Evolutionary conservation across 1,140 invertebrate species (phyloP).

Genomic region (Mylabris phalerata): DNA sequence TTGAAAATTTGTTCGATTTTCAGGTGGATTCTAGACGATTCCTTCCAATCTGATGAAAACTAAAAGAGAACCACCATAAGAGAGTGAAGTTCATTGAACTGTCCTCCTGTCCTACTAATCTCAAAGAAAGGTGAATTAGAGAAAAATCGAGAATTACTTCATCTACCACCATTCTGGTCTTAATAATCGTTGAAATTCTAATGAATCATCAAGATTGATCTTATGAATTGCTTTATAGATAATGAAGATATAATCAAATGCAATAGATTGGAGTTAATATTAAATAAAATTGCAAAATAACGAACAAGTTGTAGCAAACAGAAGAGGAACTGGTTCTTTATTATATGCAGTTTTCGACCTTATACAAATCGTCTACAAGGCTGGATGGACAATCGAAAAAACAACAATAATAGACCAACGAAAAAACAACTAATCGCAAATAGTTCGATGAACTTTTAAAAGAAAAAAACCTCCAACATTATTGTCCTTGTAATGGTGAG

Average conservation of each 20-base stretch:
- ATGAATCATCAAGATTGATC: too few species aligned
- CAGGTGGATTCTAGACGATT: not conserved
- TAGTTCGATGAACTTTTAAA: conserved; percentile 5
- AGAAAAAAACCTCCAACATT: too few species aligned
- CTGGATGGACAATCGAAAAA: conserved; percentile 3
- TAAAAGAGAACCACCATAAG: not conserved
- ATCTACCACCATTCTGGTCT: too few species aligned
- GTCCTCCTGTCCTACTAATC: conserved; percentile 32
- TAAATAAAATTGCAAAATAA: conserved; percentile 14
- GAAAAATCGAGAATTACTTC: conserved; percentile 13
- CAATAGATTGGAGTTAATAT: conserved; percentile 4
- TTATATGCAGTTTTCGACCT: conserved; percentile 15
- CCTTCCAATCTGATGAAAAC: not conserved
- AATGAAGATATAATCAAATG: conserved; percentile 1
- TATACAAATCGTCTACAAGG: conserved; percentile 9
- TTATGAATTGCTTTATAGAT: too few species aligned
- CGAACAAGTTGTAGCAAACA: conserved; percentile 9
- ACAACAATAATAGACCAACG: too few species aligned
- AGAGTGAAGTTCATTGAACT: conserved; percentile 27
- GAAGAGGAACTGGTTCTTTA: conserved; percentile 11
- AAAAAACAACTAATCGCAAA: too few species aligned
- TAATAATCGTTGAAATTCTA: too few species aligned
- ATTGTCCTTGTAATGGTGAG: too few species aligned
- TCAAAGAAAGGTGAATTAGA: conserved; percentile 26
- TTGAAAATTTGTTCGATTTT: not conserved